Evolutionary conservation across 2,888 invertebrate genomes (phyloP), one percentile per base, ranked within the genome.

Genomic region (Capitulum mitella): DNA sequence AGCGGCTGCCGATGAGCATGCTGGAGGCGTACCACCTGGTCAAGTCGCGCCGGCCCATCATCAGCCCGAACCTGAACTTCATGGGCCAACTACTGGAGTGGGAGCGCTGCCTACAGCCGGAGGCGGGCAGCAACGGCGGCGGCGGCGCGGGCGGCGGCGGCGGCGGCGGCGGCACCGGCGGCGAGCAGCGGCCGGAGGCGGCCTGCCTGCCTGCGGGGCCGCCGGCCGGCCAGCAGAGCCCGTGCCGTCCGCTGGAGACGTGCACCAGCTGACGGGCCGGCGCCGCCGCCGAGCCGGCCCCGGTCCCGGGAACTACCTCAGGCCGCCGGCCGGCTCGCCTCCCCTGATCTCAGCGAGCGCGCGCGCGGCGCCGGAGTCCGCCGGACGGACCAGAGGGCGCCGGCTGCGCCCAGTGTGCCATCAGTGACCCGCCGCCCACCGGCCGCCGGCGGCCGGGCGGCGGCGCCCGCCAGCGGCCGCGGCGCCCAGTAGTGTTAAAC

Each of bases 51-150:
- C 89, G 97, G 78, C 90, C 92, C 80, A 97, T 97, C 85, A 96
- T 97, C 84, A 95, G 96, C 80, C 97, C 97, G 3, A 97, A 97
- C 86, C 89, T 96, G 80, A 97, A 97, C 85, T 97, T 97, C 87
- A 92, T 97, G 90, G 93, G 91, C 34, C 97, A 97, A 87, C 88
- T 97, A 83, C 88, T 92, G 83, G 95, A 96, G 85, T 88, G 93
- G 83, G 94, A 94, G 85, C 91, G 58, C 10, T 10, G 58, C 0
- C 29, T 58, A 29, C n/a, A 29, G n/a, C 22, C 58, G 2, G 51
- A 51, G 19, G 16, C 10, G 1, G 0, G n/a, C n/a, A 22, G 2
- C 58, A 10, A n/a, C 5, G n/a, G n/a, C n/a, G n/a, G n/a, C n/a
- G n/a, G n/a, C n/a, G n/a, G n/a, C n/a, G n/a, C n/a, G n/a, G n/a